A percentile compares a stretch with the other conserved stretches of the same genome.
Conservation (phyloP, 2,113 vertebrate genomes). For the Ammodytes marinus region DNA sequence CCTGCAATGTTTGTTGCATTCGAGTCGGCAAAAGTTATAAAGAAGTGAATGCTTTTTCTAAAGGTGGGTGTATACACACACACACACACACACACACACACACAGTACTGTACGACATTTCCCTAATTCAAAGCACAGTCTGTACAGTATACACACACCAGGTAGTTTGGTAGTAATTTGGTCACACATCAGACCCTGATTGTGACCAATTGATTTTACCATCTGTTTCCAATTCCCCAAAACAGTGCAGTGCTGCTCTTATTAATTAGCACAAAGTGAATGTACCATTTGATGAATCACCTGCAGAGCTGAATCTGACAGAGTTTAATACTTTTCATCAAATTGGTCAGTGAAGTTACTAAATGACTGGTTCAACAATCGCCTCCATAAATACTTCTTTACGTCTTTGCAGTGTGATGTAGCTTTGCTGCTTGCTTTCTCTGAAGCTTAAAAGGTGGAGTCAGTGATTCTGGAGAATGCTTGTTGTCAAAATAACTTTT, state of each 20-base stretch:
- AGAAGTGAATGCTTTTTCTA: not conserved
- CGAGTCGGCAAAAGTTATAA: not conserved
- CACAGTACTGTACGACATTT: not conserved
- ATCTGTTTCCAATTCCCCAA: not conserved
- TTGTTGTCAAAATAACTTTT: no score
- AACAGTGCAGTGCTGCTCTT: not conserved
- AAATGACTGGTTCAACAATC: not conserved
- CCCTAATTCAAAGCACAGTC: not conserved
- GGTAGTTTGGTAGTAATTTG: no score
- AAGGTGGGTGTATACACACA: slow-evolving; percentile 16
- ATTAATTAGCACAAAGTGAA: not conserved
- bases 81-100: slow-evolving; percentile 31
- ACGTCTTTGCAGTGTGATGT: no score
- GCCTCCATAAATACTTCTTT: not conserved
- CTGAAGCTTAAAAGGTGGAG: not conserved
- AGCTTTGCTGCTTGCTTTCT: not conserved
- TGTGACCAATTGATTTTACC: not conserved
- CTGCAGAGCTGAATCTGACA: slow-evolving; percentile 10
- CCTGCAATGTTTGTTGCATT: not conserved
- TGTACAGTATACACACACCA: not conserved
- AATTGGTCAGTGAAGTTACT: not conserved
- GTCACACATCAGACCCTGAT: not conserved
- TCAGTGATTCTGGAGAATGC: no score
- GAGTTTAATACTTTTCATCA: not conserved
- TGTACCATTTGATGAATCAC: not conserved